A percentile compares a stretch with the other conserved stretches of the same genome.
Conservation (phyloP, 2,797 vertebrate genomes). For the Phalanger gymnotis region DNA sequence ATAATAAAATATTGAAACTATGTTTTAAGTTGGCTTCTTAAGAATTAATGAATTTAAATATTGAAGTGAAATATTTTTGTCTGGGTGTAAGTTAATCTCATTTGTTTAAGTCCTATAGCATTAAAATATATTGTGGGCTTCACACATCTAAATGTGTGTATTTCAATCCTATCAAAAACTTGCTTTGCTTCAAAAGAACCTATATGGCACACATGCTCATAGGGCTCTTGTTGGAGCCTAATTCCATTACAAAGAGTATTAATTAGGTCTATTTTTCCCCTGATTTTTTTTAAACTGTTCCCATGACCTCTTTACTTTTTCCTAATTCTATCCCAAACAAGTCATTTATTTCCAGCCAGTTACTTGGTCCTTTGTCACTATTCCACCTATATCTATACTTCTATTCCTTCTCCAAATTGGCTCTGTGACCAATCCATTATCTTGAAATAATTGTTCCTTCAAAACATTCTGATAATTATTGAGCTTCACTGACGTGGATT, state of each 20-base stretch:
- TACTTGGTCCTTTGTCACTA: not conserved
- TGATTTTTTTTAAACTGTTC: constrained; percentile 7
- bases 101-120: not conserved
- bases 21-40: not conserved
- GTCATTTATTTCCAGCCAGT: not conserved
- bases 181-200: not conserved
- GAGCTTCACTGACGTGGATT: not conserved
- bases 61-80: not conserved
- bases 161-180: constrained; percentile 5
- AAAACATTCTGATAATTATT: constrained; percentile 3
- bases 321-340: not conserved
- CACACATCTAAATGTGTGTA: constrained; percentile 5
- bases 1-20: not conserved
- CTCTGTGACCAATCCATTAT: constrained; percentile 20
- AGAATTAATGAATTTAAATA: not conserved
- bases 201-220: not conserved
- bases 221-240: constrained; percentile 6
- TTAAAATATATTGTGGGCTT: constrained; percentile 32
- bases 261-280: not conserved
- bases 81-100: constrained; percentile 14
- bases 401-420: not conserved
- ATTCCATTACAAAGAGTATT: not conserved
- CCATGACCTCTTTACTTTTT: not conserved
- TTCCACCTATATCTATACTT: not conserved
- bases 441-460: not conserved